Conservation (phyloP, 2,797 vertebrate species). For the Thamnophis elegans region DNA sequence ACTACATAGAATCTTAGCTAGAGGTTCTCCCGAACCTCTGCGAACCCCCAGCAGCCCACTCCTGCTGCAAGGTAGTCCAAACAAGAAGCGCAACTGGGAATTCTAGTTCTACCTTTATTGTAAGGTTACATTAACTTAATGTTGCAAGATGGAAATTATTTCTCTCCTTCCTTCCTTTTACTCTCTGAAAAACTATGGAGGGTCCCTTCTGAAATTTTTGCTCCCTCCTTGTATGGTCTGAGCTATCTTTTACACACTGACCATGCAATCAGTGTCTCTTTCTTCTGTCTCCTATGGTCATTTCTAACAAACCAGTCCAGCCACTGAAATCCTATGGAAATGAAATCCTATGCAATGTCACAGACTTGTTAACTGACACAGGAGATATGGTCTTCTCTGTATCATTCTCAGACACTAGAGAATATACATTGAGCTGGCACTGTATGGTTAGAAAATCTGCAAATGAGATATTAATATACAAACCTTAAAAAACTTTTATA, state of each 20-base stretch:
- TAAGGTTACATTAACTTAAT: neutral
- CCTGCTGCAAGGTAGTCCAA: neutral
- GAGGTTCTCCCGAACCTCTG: too few relatives aligned
- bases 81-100: neutral
- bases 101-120: neutral
- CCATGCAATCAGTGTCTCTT: neutral
- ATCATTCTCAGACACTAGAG: neutral
- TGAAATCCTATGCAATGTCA: neutral
- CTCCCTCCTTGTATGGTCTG: neutral
- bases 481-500: neutral
- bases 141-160: neutral
- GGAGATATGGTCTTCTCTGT: neutral
- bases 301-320: neutral
- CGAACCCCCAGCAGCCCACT: too few relatives aligned
- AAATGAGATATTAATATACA: neutral
- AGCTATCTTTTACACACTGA: neutral
- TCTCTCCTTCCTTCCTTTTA: neutral
- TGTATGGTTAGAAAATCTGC: neutral
- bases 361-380: neutral
- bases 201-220: neutral
- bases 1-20: too few relatives aligned
- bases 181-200: neutral
- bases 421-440: neutral
- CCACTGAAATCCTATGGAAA: neutral
- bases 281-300: neutral